phyloP scores from a whole-genome alignment of 2,888 invertebrate genomes.

The Neria commutata region DNA sequence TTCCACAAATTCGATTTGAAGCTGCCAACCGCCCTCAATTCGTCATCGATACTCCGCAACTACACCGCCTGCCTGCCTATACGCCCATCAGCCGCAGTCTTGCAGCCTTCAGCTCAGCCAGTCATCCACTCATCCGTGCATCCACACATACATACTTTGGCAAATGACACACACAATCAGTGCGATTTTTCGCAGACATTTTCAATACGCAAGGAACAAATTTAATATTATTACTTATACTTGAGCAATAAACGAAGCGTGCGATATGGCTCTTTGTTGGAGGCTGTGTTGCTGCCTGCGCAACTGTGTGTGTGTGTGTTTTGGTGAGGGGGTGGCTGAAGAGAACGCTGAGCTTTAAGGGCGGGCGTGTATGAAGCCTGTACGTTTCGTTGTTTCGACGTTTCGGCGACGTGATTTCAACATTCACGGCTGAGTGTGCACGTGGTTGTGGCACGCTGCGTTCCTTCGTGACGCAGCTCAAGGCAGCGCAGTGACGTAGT shows the following conservation, averaged over 20 bases:
- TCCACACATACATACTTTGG: neutral
- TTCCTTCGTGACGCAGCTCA: neutral
- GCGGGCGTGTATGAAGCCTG: neutral
- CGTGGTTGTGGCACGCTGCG: too few species aligned
- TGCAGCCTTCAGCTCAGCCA: too few species aligned
- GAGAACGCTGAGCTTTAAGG: neutral
- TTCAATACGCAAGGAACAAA: conserved; percentile 21
- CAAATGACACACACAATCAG: conserved; percentile 8
- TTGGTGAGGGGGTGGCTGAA: neutral
- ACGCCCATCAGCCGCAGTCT: too few species aligned
- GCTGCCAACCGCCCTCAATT: neutral
- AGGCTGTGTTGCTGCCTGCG: neutral
- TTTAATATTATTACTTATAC: conserved; percentile 21
- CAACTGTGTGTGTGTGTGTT: neutral
- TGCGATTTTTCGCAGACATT: conserved; percentile 1
- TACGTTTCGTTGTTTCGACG: conserved; percentile 50
- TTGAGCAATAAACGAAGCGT: conserved; percentile 4
- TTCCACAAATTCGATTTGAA: conserved; percentile 1
- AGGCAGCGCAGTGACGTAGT: neutral
- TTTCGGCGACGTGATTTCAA: conserved; percentile 49
- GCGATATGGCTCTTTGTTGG: neutral
- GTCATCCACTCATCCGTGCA: too few species aligned
- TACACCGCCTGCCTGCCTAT: too few species aligned
- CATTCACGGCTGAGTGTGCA: neutral
- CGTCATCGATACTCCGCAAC: neutral